These are phyloP conservation scores for Orchestia grillus DNA, from an alignment of 1,140 invertebrate genomes.

Conservation along the genomic window DNA sequence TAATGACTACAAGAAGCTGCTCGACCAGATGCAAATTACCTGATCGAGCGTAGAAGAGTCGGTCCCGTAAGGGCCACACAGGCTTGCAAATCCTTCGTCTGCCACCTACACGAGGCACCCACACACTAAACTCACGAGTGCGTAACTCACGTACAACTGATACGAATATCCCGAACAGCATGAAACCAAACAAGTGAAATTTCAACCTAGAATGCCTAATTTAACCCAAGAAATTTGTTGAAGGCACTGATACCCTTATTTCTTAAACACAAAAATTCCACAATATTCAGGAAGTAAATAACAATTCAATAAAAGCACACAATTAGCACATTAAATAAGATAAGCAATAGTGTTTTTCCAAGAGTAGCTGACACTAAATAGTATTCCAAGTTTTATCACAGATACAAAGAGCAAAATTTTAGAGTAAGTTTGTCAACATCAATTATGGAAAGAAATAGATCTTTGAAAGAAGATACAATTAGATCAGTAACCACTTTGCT, in stretches of 20 bases:
- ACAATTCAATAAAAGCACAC: not conserved
- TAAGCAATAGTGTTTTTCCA: not conserved
- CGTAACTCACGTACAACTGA: slow-evolving; percentile 44
- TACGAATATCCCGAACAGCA: not conserved
- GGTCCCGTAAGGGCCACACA: slow-evolving; percentile 41
- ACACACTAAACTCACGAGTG: slow-evolving; percentile 42
- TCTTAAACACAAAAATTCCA: not conserved
- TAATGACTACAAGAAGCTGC: not conserved
- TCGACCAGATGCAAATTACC: slow-evolving; percentile 1
- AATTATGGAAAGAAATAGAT: not conserved
- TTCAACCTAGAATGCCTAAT: not conserved
- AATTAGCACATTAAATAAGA: not conserved
- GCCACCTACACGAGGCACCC: slow-evolving; percentile 43
- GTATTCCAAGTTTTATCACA: not conserved
- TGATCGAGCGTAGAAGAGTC: slow-evolving; percentile 27
- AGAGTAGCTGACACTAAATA: not conserved
- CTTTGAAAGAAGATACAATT: not conserved
- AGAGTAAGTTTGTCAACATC: too few relatives aligned
- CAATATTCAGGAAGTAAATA: not conserved
- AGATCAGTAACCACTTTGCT: not conserved
- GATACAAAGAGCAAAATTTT: too few relatives aligned
- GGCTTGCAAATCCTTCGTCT: slow-evolving; percentile 2
- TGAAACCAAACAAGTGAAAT: slow-evolving; percentile 19
- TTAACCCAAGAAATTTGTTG: not conserved
- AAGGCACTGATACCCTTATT: not conserved